Evolutionary conservation across 92 coral and sea anemone genomes (phyloP).

Genomic region (Montipora capitata): DNA sequence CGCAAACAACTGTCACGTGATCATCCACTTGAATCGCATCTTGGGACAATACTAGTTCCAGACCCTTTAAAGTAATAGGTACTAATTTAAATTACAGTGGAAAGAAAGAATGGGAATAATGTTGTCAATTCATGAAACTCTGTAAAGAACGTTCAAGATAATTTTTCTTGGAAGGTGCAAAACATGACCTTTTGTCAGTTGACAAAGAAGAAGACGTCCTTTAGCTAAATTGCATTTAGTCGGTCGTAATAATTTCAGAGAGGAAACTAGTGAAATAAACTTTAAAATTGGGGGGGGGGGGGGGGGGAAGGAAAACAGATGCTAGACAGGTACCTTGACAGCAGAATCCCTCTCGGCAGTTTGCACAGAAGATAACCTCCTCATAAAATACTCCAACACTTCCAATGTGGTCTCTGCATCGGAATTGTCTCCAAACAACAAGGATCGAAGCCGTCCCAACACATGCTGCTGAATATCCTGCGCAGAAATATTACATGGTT

Average conservation of each 20-base stretch:
- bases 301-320: not conserved
- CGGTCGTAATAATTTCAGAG: too few relatives aligned
- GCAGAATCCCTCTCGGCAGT: constrained; percentile 94
- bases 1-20: constrained; percentile 71
- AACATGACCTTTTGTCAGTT: too few relatives aligned
- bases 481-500: not conserved
- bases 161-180: too few relatives aligned
- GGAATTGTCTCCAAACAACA: constrained; percentile 86
- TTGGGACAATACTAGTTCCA: constrained; percentile 82
- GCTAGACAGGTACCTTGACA: constrained; percentile 75
- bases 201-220: too few relatives aligned
- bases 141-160: too few relatives aligned
- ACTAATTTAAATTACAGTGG: too few relatives aligned
- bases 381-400: constrained; percentile 95
- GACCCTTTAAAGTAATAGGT: constrained; percentile 53
- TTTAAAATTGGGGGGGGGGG: not conserved
- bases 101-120: too few relatives aligned
- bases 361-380: constrained; percentile 89
- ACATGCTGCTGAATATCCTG: constrained; percentile 96
- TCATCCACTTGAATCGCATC: constrained; percentile 56
- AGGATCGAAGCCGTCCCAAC: constrained; percentile 84
- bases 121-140: too few relatives aligned
- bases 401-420: constrained; percentile 93
- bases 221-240: too few relatives aligned
- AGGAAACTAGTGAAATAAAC: too few relatives aligned